Evolutionary conservation across 2,113 vertebrate species (phyloP).

Genomic region (Microtus richardsoni): DNA sequence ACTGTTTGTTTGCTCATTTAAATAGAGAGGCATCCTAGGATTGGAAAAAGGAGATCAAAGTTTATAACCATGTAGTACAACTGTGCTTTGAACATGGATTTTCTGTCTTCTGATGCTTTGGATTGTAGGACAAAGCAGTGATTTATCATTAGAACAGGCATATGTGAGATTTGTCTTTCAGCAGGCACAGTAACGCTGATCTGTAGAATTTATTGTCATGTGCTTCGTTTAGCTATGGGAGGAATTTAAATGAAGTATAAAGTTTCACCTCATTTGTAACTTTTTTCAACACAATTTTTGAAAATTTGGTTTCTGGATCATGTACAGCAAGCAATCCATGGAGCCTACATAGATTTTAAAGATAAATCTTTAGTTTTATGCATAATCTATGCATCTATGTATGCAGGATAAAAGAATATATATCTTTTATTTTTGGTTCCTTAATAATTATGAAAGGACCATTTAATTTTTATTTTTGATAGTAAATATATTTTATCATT

Average conservation of each 20-base stretch:
- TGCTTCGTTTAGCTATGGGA: neutral
- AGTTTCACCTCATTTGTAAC: accelerated
- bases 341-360: neutral
- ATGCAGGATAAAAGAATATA: neutral
- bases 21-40: neutral
- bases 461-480: neutral
- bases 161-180: neutral
- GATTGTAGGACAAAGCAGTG: neutral
- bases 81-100: neutral
- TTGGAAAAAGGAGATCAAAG: neutral
- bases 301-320: neutral
- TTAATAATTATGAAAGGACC: neutral
- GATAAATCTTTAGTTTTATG: neutral
- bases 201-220: neutral
- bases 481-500: neutral
- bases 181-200: neutral
- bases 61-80: neutral
- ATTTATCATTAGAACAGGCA: neutral
- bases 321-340: neutral
- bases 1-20: neutral
- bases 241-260: neutral
- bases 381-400: neutral
- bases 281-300: neutral
- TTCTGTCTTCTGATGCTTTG: neutral
- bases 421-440: neutral